Evolutionary conservation across 2,888 invertebrate genomes (phyloP).

Genomic region (Rhaphigaster nebulosa): DNA sequence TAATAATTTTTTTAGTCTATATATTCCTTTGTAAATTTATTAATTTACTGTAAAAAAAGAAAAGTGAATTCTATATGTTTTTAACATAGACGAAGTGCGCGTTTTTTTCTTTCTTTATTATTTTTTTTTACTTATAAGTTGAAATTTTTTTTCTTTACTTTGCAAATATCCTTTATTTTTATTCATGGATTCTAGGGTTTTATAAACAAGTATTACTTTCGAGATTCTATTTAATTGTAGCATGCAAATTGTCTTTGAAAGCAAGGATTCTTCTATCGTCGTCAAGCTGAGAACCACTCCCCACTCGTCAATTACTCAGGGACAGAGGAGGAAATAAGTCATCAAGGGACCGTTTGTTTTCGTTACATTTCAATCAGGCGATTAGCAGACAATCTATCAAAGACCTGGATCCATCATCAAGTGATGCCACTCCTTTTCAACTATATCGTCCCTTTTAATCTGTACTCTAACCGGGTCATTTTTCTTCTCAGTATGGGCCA

Average conservation of each 20-base stretch:
- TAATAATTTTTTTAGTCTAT: too few relatives aligned
- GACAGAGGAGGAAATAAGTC: slow-evolving; percentile 15
- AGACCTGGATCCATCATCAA: neutral
- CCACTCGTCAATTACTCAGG: neutral
- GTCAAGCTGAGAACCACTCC: too few relatives aligned
- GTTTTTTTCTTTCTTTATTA: too few relatives aligned
- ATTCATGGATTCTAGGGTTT: too few relatives aligned
- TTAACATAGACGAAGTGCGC: too few relatives aligned
- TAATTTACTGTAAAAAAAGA: too few relatives aligned
- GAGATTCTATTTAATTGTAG: neutral
- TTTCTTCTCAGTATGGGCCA: neutral
- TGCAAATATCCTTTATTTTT: too few relatives aligned
- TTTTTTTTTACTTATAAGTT: too few relatives aligned
- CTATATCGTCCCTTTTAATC: slow-evolving; percentile 20
- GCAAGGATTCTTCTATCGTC: neutral
- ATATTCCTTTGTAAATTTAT: too few relatives aligned
- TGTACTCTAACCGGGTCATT: neutral
- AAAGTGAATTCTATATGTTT: too few relatives aligned
- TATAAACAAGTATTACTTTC: neutral
- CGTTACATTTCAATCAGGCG: slow-evolving; percentile 39
- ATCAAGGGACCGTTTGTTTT: slow-evolving; percentile 45
- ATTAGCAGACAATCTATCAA: slow-evolving; percentile 34
- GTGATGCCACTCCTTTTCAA: slow-evolving; percentile 25
- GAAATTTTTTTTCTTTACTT: too few relatives aligned
- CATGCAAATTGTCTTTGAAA: neutral